Percentiles rank a stretch among this genome's conserved stretches.
Evolutionary conservation across 1,140 invertebrate species (phyloP).

Genomic region (Epicauta chinensis): DNA sequence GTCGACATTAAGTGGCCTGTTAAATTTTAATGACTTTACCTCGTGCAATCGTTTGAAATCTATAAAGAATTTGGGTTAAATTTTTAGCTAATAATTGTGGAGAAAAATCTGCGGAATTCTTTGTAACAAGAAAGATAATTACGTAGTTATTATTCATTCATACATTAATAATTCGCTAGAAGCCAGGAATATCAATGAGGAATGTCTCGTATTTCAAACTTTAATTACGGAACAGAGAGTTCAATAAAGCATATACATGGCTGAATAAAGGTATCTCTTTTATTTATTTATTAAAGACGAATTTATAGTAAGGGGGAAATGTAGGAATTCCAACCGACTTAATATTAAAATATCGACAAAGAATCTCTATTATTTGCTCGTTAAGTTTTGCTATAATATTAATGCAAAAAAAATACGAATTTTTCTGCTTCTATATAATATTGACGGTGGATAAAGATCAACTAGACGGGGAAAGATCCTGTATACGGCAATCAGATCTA

Average conservation of each 20-base stretch:
- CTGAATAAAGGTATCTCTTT: constrained; percentile 24
- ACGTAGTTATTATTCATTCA: constrained; percentile 15
- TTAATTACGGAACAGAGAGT: constrained; percentile 15
- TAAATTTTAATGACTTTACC: too few species aligned
- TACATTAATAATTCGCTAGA: constrained; percentile 13
- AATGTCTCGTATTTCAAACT: constrained; percentile 20
- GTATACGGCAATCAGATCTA: constrained; percentile 39
- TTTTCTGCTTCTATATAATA: neutral
- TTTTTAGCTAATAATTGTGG: too few species aligned
- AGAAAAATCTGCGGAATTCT: too few species aligned
- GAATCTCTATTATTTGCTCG: constrained; percentile 24
- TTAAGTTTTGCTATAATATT: neutral
- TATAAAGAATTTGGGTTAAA: too few species aligned
- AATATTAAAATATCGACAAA: constrained; percentile 25
- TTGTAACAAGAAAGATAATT: too few species aligned
- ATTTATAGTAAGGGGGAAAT: neutral
- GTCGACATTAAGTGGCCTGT: too few species aligned
- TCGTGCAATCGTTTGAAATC: too few species aligned
- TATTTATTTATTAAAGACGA: constrained; percentile 10
- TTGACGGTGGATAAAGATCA: too few species aligned
- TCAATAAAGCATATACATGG: constrained; percentile 28
- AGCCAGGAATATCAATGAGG: constrained; percentile 11
- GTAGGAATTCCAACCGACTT: constrained; percentile 22
- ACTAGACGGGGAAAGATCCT: constrained; percentile 15
- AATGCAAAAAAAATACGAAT: too few species aligned